Conservation (phyloP, 2,888 invertebrate species). For the Adineta ricciae region DNA sequence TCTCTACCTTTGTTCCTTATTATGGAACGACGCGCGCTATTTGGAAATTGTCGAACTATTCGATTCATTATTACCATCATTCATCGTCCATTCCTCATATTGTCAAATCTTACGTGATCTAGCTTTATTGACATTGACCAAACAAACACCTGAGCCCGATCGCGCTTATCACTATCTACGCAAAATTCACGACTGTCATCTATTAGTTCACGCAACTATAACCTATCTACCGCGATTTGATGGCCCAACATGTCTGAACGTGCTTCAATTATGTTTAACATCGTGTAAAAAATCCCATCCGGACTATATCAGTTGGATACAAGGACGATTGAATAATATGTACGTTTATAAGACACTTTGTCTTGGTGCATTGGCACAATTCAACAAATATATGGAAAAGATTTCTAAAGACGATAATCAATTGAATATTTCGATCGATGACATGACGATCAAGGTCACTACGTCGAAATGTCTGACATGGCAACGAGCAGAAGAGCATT, state of each 20-base stretch:
- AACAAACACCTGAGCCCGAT: neutral
- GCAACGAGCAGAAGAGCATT: constrained; percentile 29
- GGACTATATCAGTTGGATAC: neutral
- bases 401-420: neutral
- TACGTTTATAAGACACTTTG: neutral
- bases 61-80: constrained; percentile 18
- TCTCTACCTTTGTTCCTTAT: neutral
- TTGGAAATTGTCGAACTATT: neutral
- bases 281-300: neutral
- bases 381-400: neutral
- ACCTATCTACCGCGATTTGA: neutral
- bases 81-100: constrained; percentile 1
- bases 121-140: neutral
- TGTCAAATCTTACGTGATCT: neutral
- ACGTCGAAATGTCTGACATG: constrained; percentile 32
- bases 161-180: neutral
- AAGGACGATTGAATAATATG: neutral
- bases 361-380: neutral
- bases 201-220: neutral
- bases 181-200: neutral
- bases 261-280: constrained; percentile 18
- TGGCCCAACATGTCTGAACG: neutral
- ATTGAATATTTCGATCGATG: neutral
- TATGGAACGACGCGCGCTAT: neutral
- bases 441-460: neutral